Conservation (phyloP, 2,888 invertebrate genomes). For the Emmelina monodactyla region DNA sequence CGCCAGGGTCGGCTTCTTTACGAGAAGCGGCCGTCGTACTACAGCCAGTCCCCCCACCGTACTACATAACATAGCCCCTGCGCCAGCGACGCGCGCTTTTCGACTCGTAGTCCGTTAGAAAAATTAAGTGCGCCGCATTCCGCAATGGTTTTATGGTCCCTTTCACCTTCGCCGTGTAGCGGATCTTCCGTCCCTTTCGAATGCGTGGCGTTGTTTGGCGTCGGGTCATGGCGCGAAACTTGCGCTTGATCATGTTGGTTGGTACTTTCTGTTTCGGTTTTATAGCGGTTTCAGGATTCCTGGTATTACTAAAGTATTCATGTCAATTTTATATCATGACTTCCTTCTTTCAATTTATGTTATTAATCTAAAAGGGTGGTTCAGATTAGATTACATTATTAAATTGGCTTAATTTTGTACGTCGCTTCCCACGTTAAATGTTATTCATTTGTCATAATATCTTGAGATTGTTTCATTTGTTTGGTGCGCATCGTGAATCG, state of each 20-base stretch:
- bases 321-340: too few species aligned
- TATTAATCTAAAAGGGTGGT: too few species aligned
- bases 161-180: conserved; percentile 21
- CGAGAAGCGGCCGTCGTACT: conserved; percentile 63
- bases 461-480: too few species aligned
- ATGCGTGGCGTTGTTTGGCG: conserved; percentile 13
- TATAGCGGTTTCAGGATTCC: conserved; percentile 2
- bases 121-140: conserved; percentile 43
- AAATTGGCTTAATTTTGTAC: too few species aligned
- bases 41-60: conserved; percentile 40
- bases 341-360: too few species aligned
- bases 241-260: conserved; percentile 19
- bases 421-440: too few species aligned
- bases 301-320: too few species aligned
- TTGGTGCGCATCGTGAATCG: too few species aligned
- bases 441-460: too few species aligned
- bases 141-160: conserved; percentile 22
- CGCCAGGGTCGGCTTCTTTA: conserved; percentile 66
- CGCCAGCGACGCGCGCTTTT: conserved; percentile 43
- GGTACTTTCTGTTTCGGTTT: conserved; percentile 19
- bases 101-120: conserved; percentile 62
- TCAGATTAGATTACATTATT: too few species aligned
- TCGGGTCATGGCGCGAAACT: conserved; percentile 27
- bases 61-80: conserved; percentile 30
- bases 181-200: conserved; percentile 17